phyloP scores from a whole-genome alignment of 2,113 vertebrate genomes.

The Hydrolagus affinis region DNA sequence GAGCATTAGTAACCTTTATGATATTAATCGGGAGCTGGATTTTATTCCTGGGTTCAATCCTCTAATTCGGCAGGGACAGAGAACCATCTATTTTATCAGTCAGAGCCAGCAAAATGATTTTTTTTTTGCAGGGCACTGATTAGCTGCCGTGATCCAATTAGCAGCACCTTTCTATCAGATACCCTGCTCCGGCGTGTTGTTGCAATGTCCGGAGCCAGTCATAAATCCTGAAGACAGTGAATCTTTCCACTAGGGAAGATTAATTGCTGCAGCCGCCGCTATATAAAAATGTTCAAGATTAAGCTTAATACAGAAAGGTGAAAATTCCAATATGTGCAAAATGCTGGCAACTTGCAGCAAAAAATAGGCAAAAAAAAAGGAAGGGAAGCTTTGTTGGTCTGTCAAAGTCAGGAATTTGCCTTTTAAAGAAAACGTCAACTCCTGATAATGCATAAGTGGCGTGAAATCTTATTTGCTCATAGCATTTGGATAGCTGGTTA shows the following conservation, averaged over 20 bases:
- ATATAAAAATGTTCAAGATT: constrained; percentile 29
- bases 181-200: constrained; percentile 42
- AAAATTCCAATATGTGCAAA: constrained; percentile 24
- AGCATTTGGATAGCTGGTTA: not conserved
- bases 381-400: no score
- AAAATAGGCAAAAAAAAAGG: no score
- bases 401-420: no score
- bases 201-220: constrained; percentile 46
- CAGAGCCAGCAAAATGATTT: constrained; percentile 37
- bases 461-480: not conserved
- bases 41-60: constrained; percentile 29
- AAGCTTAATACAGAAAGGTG: constrained; percentile 29
- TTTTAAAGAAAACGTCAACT: not conserved
- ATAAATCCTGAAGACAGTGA: constrained; percentile 50
- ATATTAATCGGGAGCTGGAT: constrained; percentile 33
- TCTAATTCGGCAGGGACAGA: constrained; percentile 23
- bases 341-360: not conserved
- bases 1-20: constrained; percentile 32
- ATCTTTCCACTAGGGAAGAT: constrained; percentile 48
- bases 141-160: constrained; percentile 60
- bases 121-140: constrained; percentile 53
- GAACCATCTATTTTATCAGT: constrained; percentile 50
- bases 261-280: constrained; percentile 48
- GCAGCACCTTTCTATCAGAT: constrained; percentile 57
- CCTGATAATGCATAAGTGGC: not conserved